phyloP scores from a whole-genome alignment of 2,888 invertebrate genomes.

The Platynereis dumerilii region DNA sequence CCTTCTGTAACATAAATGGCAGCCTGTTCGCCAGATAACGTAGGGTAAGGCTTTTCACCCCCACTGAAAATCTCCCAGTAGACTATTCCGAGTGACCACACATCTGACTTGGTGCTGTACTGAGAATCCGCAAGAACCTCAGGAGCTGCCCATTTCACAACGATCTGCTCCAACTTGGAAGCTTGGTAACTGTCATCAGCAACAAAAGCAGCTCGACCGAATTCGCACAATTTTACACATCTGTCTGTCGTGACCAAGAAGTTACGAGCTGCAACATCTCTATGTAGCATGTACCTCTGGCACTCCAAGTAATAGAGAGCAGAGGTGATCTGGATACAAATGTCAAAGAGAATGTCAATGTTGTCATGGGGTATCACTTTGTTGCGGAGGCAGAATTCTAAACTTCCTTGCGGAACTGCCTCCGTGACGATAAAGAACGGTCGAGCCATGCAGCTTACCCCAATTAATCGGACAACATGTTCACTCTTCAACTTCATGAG shows the following conservation, averaged over 20 bases:
- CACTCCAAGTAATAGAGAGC: constrained; percentile 39
- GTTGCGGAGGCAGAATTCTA: constrained; percentile 35
- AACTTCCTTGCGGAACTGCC: constrained; percentile 36
- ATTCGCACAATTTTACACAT: constrained; percentile 40
- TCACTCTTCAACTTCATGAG: constrained; percentile 38
- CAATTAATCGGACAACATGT: constrained; percentile 37
- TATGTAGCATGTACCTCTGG: constrained; percentile 37
- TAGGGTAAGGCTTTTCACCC: constrained; percentile 37
- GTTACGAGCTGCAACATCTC: constrained; percentile 39
- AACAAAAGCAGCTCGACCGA: constrained; percentile 39
- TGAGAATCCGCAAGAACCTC: constrained; percentile 38
- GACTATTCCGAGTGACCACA: constrained; percentile 41
- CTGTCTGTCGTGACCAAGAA: constrained; percentile 37
- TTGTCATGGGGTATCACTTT: constrained; percentile 30
- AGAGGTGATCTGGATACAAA: constrained; percentile 39
- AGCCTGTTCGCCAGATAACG: constrained; percentile 35
- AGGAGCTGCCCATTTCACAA: constrained; percentile 41
- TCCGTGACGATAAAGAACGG: constrained; percentile 40
- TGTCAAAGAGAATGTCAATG: constrained; percentile 38
- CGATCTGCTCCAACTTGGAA: constrained; percentile 31
- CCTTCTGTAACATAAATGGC: constrained; percentile 38
- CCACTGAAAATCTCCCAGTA: constrained; percentile 42
- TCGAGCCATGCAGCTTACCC: constrained; percentile 34
- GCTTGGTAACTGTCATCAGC: constrained; percentile 40
- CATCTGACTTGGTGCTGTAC: constrained; percentile 42